Evolutionary conservation across 2,797 vertebrate species (phyloP), one percentile per base, ranked within the genome.

Genomic region (Myotis pilosus): DNA sequence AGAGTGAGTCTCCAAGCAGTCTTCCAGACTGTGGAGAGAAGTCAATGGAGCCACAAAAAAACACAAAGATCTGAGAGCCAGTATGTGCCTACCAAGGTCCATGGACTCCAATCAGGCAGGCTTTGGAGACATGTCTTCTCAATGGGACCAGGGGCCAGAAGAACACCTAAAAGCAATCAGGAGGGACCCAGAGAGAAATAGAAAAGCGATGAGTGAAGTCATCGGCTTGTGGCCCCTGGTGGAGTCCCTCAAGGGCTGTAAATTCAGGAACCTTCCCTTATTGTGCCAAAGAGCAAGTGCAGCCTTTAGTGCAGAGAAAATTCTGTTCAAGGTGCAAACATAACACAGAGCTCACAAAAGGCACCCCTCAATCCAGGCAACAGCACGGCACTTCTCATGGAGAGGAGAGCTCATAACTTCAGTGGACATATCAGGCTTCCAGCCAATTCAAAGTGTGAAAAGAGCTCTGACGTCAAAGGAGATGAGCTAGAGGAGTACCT

Each of bases 191-290:
- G 55, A 92, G 71, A 89, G 41, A 88, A 92, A 74, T 33, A 72
- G 79, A 71, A 96, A 87, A 84, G 62, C 57, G 41, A 74, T 41
- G 36, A 91, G 38, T 47, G n/a, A 79, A 20, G 15, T 60, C 64
- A 44, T 57, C 0, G 0, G 36, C 23, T 55, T 44, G 8, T 19
- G 41, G 71, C 5, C 3, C 49, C 19, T 19, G 55, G 20, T 20
- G 36, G 17, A 82, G 53, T 79, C n/a, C 25, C 64, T 80, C 36
- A 3, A 17, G 72, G 36, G n/a, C 83, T 47, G 1, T 53, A 30
- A 68, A 44, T 30, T 55, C 36, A 53, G 68, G 9, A 28, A 62
- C 6, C 23, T 72, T 49, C 11, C 19, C n/a, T 38, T 62, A 13
- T 5, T 68, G 41, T 57, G 10, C 30, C 10, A 51, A 60, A 30